Percentiles rank a stretch among this genome's conserved stretches.
phyloP scores from a whole-genome alignment of 1,140 invertebrate species.

The Hypothenemus hampei region DNA sequence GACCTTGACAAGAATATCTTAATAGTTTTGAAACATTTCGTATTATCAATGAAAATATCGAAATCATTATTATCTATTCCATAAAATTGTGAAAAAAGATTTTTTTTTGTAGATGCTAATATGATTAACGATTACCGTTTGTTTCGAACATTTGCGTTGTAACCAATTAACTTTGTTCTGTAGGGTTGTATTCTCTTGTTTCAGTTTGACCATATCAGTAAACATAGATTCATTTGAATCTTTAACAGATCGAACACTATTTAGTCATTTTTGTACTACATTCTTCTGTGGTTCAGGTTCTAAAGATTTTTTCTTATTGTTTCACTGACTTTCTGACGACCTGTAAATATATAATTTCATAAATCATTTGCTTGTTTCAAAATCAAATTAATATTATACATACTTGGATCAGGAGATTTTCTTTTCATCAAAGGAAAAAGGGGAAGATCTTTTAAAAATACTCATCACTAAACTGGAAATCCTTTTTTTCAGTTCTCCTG shows the following conservation, averaged over 20 bases:
- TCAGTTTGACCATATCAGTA: conserved; percentile 23
- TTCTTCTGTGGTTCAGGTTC: neutral
- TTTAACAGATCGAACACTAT: conserved; percentile 16
- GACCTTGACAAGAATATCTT: too few relatives aligned
- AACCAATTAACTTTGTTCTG: conserved; percentile 29
- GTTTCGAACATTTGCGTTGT: conserved; percentile 29
- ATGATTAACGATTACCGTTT: conserved; percentile 32
- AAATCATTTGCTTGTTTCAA: too few relatives aligned
- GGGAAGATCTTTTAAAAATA: conserved; percentile 31
- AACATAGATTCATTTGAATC: conserved; percentile 21
- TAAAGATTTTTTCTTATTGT: neutral
- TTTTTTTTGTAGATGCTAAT: too few relatives aligned
- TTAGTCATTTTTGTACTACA: conserved; percentile 15
- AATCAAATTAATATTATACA: neutral
- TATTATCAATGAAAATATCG: too few relatives aligned
- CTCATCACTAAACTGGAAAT: conserved; percentile 27
- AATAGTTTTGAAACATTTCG: too few relatives aligned
- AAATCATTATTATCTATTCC: too few relatives aligned
- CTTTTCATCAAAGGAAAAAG: conserved; percentile 29
- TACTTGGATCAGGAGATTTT: conserved; percentile 16
- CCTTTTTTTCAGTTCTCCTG: conserved; percentile 19
- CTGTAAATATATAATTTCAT: conserved; percentile 2
- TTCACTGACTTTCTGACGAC: neutral
- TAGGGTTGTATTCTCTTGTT: conserved; percentile 32
- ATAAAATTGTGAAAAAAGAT: too few relatives aligned